These are phyloP conservation scores for Cyclargus thomasi DNA, from an alignment of 1,140 invertebrate species.

Conservation along the genomic window DNA sequence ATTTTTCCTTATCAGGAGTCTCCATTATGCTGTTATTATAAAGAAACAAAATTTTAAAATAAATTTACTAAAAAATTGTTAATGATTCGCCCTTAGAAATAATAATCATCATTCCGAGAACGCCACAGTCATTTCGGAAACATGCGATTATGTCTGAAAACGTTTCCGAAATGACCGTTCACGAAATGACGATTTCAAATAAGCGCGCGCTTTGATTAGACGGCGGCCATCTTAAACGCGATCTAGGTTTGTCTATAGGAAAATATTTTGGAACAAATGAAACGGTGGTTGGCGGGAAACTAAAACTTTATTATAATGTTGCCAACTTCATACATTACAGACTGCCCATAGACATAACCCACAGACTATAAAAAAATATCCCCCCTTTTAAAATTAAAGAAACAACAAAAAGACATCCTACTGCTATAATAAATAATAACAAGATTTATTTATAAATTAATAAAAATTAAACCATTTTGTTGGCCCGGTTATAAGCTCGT, in stretches of 20 bases:
- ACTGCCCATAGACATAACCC: too few relatives aligned
- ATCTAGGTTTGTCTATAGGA: conserved; percentile 15
- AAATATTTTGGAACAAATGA: too few relatives aligned
- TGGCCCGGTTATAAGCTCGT: too few relatives aligned
- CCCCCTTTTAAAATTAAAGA: too few relatives aligned
- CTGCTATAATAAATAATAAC: too few relatives aligned
- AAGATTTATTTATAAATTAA: too few relatives aligned
- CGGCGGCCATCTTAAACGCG: conserved; percentile 19
- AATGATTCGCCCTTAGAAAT: neutral
- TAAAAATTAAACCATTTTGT: too few relatives aligned
- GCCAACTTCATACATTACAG: too few relatives aligned
- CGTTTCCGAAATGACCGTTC: conserved; percentile 21
- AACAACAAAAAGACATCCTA: too few relatives aligned
- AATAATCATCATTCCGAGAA: conserved; percentile 20
- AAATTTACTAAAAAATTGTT: conserved; percentile 12
- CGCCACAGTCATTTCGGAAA: conserved; percentile 20
- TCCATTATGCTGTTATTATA: conserved; percentile 15
- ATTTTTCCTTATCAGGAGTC: conserved; percentile 6
- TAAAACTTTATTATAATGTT: too few relatives aligned
- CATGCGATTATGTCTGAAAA: conserved; percentile 17
- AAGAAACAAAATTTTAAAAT: conserved; percentile 16
- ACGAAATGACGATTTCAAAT: conserved; percentile 22
- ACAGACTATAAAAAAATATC: too few relatives aligned
- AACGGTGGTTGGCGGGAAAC: too few relatives aligned
- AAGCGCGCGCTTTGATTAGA: conserved; percentile 20